Evolutionary conservation across 2,888 invertebrate species (phyloP), one percentile per base, ranked within the genome.

Genomic region (Mythimna vitellina): DNA sequence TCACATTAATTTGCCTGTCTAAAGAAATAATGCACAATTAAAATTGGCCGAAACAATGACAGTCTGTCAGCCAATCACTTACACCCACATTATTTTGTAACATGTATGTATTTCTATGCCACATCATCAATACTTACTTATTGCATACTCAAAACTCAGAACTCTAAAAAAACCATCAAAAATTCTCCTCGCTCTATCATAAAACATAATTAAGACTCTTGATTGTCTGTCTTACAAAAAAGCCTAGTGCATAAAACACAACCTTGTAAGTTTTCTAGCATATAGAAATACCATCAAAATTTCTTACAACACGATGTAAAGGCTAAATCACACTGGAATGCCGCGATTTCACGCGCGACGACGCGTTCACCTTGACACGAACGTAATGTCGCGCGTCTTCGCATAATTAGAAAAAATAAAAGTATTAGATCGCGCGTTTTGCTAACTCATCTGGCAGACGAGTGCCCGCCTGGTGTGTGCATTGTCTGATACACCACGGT

Each of bases 291-390:
- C 66, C 75, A 77, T 83, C 64, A 25, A 76, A 78, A 75, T 73
- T 67, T 77, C 78, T 83, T 85, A 85, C 86, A 73, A 83, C 83
- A 84, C 71, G 70, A 54, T 71, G 32, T 78, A 76, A 76, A 83
- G 74, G 81, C 78, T 70, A 81, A 67, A 62, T 61, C 80, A 67
- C 42, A 65, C 65, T 54, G 78, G 86, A 66, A 82, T 83, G 87
- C 86, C 64, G 76, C 74, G 83, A 72, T 85, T 83, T 76, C 71
- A 73, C 71, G 75, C 74, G 64, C 81, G 74, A 17, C 67, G 85
- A 89, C 87, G 79, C 70, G 93, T 75, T 94, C 89, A 92, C 94
- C 94, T 94, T 94, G 94, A 94, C 94, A 90, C 89, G 89, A 56
- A 86, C 77, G 85, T 91, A 93, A 90, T 92, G 93, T 93, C 92